phyloP scores from a whole-genome alignment of 2,797 vertebrate genomes.

The Potorous gilbertii region DNA sequence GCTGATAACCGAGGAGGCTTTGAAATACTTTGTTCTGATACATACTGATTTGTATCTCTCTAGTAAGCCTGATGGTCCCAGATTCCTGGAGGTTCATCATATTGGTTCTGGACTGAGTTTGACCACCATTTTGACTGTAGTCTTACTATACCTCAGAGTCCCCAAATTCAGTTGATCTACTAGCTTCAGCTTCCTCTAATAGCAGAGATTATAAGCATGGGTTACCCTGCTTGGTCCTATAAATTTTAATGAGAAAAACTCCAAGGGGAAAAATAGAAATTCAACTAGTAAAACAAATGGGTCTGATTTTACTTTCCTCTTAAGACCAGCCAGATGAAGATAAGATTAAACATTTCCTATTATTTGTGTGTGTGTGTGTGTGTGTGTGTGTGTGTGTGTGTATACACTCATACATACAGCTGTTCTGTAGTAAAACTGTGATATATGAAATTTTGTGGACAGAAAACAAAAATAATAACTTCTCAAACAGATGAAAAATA shows the following conservation, averaged over 20 bases:
- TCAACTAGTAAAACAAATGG: not conserved
- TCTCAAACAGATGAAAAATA: slow-evolving; percentile 6
- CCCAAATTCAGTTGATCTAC: not conserved
- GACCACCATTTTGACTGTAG: not conserved
- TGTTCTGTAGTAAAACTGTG: slow-evolving; percentile 28
- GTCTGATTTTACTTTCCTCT: slow-evolving; percentile 18
- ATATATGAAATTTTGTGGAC: not conserved
- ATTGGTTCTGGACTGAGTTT: not conserved
- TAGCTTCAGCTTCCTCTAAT: not conserved
- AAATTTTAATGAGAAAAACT: not conserved
- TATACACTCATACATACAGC: not conserved
- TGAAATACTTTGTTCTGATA: not conserved
- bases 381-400: too few relatives aligned
- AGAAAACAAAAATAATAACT: slow-evolving; percentile 42
- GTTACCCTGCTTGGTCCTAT: not conserved
- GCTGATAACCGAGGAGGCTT: not conserved
- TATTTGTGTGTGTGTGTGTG: not conserved
- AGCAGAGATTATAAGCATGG: not conserved
- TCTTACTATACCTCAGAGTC: not conserved
- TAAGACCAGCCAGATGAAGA: not conserved
- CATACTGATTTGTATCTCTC: not conserved
- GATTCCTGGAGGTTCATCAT: not conserved
- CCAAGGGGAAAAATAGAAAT: slow-evolving; percentile 4
- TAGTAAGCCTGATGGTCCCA: not conserved
- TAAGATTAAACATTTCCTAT: slow-evolving; percentile 17